Base-by-base conservation (phyloP, 64 coral and sea anemone species). In the Stichodactyla mertensii region DNA sequence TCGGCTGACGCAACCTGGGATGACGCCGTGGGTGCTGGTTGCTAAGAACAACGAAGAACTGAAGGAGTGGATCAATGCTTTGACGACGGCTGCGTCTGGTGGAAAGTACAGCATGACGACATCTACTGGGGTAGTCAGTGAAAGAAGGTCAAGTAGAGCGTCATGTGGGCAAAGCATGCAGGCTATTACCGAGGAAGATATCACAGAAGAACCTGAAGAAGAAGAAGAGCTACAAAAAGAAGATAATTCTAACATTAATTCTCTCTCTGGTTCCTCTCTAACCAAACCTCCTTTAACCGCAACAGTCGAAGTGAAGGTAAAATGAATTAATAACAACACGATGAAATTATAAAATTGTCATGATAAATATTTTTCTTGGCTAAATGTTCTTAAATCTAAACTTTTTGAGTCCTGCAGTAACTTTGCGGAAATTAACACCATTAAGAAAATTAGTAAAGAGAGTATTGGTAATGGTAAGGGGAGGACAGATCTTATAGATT, bases 1-100 rank as follows among this genome's bases (percentile, higher is more conserved):
- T 80, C 81, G 97, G 7, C 86, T 99, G 18, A 95, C 93, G 1
- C 97, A 99, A 61, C 83, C 86, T 15, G 93, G 91, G 16, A 95
- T 94, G 90, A 88, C 91, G 9, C 97, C 97, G 0, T 99, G 97
- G 97, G 97, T 99, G 13, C 78, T 99, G 79, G 71, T 92, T 19
- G 97, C 97, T 31, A 88, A 89, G 62, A 89, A 95, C 45, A 94
- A 92, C 22, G 60, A 89, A 78, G 93, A 91, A 54, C 93, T 99
- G 8, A 92, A 94, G 84, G 97, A 94, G 51, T 99, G 97, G 97
- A 93, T 99, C 84, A 88, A 92, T 27, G 97, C 93, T 51, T 84
- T 97, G 12, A 97, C 94, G 7, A 90, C 87, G 20, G 94, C 94
- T n/a, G 94, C 94, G 10, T 97, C 94, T 6, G 88, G 91, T 81